Base-by-base conservation (phyloP, 2,888 invertebrate genomes). In the Octodonta nipae region DNA sequence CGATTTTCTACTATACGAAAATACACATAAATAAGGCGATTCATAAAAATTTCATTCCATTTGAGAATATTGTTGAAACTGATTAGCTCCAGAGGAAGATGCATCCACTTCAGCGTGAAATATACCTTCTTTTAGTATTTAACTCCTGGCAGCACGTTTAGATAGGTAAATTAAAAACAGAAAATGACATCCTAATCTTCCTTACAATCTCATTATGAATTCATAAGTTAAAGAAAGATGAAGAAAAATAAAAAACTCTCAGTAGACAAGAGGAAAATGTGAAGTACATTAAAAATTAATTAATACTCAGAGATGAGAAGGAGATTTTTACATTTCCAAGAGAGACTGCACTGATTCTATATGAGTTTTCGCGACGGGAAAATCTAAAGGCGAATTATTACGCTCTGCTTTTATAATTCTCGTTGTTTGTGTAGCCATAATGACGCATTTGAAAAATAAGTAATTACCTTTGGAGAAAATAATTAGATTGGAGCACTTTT, bases 201-300 rank as follows among this genome's bases (percentile, higher is more conserved):
- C 64, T 60, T 54, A 66, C 67, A 64, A 70, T 69, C 70, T 70
- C 68, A 70, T 70, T 70, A 70, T 66, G 68, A 70, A 68, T 69
- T 70, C 68, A 70, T 68, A 70, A 68, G 67, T 61, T 60, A 10
- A 61, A 66, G 65, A 66, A 66, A 64, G 62, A 56, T 65, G 63
- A 66, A 65, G 64, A 61, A 55, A 65, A 22, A 63, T 66, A 65
- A 58, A 16, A 14, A 30, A 26, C 8, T 8, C 22, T 59, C 61
- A 46, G 47, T 52, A 50, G 50, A 50, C 49, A 50, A 47, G 49
- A 47, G 46, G 46, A 46, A 50, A 52, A 50, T 50, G 47, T 49
- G 50, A 51, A 52, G 52, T 52, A 50, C 52, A 54, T 54, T 52
- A 54, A 54, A 54, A 54, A 52, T 54, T 54, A 54, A 54, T 52